Conservation (phyloP, 2,113 vertebrate genomes). For the Osmerus eperlanus region DNA sequence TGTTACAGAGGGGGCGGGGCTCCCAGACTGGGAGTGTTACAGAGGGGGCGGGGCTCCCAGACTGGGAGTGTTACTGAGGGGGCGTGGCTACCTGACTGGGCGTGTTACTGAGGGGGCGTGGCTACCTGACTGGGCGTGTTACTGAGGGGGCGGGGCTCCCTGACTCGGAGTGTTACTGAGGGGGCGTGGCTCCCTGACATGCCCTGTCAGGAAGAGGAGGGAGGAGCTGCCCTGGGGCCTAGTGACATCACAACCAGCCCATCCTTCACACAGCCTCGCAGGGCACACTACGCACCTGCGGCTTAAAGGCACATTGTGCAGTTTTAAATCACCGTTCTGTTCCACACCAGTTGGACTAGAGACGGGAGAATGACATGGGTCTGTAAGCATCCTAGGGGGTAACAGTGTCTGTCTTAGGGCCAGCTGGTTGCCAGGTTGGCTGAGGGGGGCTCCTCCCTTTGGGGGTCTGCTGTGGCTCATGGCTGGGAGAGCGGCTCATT, state of each 20-base stretch:
- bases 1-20: conserved; percentile 54
- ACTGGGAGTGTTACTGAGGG: conserved; percentile 37
- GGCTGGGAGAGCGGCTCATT: conserved; percentile 65
- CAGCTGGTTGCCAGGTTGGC: conserved; percentile 44
- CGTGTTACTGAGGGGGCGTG: conserved; percentile 48
- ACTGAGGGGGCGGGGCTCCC: conserved; percentile 53
- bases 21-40: too few species aligned
- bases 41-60: conserved; percentile 53
- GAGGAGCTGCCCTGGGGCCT: conserved; percentile 71
- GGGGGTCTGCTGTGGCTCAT: conserved; percentile 44
- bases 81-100: conserved; percentile 35
- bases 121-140: not conserved
- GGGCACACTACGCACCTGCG: too few species aligned
- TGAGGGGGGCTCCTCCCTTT: conserved; percentile 71
- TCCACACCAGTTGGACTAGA: not conserved
- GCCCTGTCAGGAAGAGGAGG: conserved; percentile 35
- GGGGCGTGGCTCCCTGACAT: too few species aligned
- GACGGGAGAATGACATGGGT: not conserved
- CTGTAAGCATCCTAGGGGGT: not conserved
- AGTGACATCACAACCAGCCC: conserved; percentile 38
- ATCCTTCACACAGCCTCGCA: not conserved
- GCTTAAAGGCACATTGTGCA: not conserved
- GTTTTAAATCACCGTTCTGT: too few species aligned
- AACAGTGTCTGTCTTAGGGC: not conserved
- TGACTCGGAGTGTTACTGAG: conserved; percentile 25